Evolutionary conservation across 2,888 invertebrate species (phyloP).

Genomic region (Calephelis perditalis): DNA sequence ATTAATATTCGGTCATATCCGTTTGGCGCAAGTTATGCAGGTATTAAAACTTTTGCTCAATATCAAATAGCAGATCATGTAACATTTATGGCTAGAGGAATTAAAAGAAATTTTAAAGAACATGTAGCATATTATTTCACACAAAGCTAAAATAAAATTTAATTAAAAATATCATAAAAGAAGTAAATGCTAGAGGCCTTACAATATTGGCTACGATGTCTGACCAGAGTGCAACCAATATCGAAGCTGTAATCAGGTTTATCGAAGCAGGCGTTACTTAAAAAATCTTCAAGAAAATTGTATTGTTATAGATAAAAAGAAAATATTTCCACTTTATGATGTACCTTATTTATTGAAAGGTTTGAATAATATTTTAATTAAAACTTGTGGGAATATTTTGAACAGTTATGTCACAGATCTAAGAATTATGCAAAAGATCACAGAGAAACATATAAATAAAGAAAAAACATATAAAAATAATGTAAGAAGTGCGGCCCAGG

Average conservation of each 20-base stretch:
- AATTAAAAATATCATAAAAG: conserved; percentile 18
- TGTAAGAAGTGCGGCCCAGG: conserved; percentile 33
- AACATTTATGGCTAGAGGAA: conserved; percentile 24
- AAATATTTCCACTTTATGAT: conserved; percentile 23
- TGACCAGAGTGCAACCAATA: conserved; percentile 22
- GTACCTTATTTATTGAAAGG: conserved; percentile 26
- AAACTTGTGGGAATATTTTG: conserved; percentile 32
- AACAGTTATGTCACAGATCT: conserved; percentile 31
- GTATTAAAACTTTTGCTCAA: not conserved
- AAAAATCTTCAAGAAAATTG: conserved; percentile 13
- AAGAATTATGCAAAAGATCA: conserved; percentile 28
- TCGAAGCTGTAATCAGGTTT: conserved; percentile 19
- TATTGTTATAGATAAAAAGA: conserved; percentile 15
- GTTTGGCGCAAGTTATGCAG: too few relatives aligned
- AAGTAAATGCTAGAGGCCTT: conserved; percentile 20
- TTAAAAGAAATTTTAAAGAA: conserved; percentile 24
- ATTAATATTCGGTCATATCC: too few relatives aligned
- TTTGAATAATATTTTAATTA: conserved; percentile 29
- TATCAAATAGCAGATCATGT: conserved; percentile 22
- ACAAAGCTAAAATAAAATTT: conserved; percentile 9
- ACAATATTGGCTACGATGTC: conserved; percentile 26
- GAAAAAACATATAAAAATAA: conserved; percentile 36
- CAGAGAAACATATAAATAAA: conserved; percentile 31
- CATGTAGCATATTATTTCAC: conserved; percentile 27
- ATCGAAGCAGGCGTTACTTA: conserved; percentile 16